phyloP scores from a whole-genome alignment of 2,113 vertebrate species.

The Fukomys damarensis region DNA sequence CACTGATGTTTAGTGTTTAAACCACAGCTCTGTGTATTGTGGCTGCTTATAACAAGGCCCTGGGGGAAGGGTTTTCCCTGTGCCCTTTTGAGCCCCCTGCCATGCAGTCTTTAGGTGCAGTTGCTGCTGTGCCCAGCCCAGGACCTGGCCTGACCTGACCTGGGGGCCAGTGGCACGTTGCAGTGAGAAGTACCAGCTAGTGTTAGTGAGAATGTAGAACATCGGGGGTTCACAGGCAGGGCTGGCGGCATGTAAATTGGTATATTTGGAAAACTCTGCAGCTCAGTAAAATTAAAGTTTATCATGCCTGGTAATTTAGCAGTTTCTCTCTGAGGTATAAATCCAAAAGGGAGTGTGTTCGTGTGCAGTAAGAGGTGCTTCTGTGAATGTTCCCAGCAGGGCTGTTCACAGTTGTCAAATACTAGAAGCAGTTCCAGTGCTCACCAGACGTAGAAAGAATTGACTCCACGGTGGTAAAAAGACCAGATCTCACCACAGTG shows the following conservation, averaged over 20 bases:
- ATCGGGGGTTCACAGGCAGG: background rate
- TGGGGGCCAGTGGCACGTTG: background rate
- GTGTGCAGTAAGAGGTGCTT: background rate
- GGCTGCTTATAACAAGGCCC: background rate
- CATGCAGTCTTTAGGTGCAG: background rate
- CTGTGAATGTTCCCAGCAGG: background rate
- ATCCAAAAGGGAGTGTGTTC: background rate
- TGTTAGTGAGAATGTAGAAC: background rate
- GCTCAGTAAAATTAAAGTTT: constrained; percentile 23
- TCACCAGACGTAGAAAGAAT: background rate
- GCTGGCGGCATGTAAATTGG: background rate
- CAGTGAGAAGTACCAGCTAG: background rate
- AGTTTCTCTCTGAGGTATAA: constrained; percentile 32
- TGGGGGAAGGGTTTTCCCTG: background rate
- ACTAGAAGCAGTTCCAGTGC: background rate
- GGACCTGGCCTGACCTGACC: background rate
- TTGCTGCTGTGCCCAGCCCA: background rate
- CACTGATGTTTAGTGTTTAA: background rate
- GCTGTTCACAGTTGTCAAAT: background rate
- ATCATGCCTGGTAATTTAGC: background rate
- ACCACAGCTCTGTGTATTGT: background rate
- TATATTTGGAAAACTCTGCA: constrained; percentile 51
- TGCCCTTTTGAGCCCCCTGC: background rate
- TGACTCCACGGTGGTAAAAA: background rate
- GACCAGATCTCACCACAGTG: rapidly evolving